A percentile compares a stretch with the other conserved stretches of the same genome.
Evolutionary conservation across 2,888 invertebrate genomes (phyloP).

Genomic region (Dasysyrphus albostriatus): DNA sequence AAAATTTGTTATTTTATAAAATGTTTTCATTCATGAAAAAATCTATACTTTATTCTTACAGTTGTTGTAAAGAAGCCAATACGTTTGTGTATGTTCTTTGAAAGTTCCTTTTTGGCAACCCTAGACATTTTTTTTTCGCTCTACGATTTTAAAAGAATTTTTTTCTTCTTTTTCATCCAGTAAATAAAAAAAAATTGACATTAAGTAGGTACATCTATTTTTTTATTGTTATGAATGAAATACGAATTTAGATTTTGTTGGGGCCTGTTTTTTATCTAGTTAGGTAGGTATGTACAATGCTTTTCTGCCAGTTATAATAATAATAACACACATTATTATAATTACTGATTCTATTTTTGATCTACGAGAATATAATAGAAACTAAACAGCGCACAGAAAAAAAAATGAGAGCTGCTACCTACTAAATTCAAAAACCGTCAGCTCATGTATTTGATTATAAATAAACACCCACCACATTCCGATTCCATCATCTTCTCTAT

Average conservation of each 20-base stretch:
- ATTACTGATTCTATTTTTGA: background rate
- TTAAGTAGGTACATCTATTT: background rate
- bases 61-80: no score
- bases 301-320: background rate
- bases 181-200: background rate
- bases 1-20: no score
- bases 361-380: background rate
- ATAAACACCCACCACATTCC: conserved; percentile 57
- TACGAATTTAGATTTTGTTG: background rate
- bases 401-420: no score
- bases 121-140: no score
- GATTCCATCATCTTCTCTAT: conserved; percentile 28
- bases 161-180: background rate
- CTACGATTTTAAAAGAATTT: background rate
- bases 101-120: no score
- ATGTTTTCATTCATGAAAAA: no score
- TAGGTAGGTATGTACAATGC: background rate
- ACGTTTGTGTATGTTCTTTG: no score
- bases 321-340: background rate
- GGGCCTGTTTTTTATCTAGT: background rate
- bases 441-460: conserved; percentile 27
- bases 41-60: no score
- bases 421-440: background rate
- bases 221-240: background rate
- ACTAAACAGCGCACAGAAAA: background rate